A percentile compares a stretch with the other conserved stretches of the same genome.
phyloP scores from a whole-genome alignment of 2,113 vertebrate species.

The Catagonus wagneri region DNA sequence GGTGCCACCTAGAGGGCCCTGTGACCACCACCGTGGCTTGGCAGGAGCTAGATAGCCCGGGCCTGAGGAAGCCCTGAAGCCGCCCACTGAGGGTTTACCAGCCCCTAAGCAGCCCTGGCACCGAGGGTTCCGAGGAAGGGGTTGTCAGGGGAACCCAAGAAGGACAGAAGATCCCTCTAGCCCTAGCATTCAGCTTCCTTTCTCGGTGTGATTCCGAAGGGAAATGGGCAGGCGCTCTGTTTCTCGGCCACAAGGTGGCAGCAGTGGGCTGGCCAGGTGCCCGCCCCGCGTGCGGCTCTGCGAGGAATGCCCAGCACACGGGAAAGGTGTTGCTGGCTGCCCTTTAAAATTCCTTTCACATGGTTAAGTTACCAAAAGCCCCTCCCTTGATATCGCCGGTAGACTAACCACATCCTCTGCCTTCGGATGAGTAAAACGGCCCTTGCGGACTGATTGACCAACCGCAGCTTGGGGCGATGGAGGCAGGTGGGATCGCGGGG shows the following conservation, averaged over 20 bases:
- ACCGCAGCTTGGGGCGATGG: not conserved
- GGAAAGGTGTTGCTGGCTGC: not conserved
- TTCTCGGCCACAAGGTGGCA: slow-evolving; percentile 84
- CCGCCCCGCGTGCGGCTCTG: accelerated
- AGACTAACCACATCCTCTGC: not conserved
- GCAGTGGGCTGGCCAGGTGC: slow-evolving; percentile 78
- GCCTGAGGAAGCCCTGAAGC: not conserved
- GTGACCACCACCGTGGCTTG: not conserved
- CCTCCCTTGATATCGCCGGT: not conserved
- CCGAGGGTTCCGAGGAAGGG: not conserved
- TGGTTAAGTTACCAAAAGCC: not conserved
- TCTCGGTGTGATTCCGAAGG: not conserved
- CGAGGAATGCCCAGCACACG: not conserved
- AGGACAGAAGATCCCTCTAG: not conserved
- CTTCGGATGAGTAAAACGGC: not conserved
- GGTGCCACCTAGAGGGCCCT: slow-evolving; percentile 64
- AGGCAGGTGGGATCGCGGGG: not conserved
- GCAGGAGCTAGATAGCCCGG: not conserved
- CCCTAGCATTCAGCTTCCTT: not conserved
- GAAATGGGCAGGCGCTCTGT: not conserved
- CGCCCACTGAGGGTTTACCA: not conserved
- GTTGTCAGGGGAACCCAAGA: accelerated
- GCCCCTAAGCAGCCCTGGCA: not conserved
- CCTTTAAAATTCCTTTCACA: not conserved
- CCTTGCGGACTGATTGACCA: not conserved